These are phyloP conservation scores for Pholis gunnellus DNA, from an alignment of 2,113 vertebrate genomes.

Conservation along the genomic window DNA sequence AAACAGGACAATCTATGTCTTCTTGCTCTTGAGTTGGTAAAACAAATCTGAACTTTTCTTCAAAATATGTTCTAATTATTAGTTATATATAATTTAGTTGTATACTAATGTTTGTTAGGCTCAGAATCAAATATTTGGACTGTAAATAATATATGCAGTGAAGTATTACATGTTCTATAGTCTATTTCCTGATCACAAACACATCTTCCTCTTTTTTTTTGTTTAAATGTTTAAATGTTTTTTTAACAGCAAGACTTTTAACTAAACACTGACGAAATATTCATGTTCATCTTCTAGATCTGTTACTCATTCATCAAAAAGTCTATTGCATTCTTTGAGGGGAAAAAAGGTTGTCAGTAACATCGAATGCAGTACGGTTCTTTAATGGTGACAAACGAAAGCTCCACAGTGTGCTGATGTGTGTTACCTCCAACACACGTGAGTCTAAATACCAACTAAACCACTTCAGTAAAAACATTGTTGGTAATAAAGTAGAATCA, in stretches of 20 bases:
- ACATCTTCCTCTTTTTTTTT: background rate
- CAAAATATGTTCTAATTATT: too few species aligned
- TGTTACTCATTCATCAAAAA: background rate
- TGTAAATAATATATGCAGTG: background rate
- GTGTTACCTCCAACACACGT: background rate
- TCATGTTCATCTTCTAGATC: background rate
- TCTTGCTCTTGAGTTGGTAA: background rate
- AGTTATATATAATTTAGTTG: too few species aligned
- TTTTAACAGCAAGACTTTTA: background rate
- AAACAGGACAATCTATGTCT: too few species aligned
- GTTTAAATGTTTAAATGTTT: background rate
- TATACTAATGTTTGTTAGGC: background rate
- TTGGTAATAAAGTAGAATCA: constrained; percentile 53
- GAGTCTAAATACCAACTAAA: background rate
- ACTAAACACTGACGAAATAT: background rate
- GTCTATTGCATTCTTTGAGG: background rate
- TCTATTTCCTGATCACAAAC: background rate
- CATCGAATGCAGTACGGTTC: too few species aligned
- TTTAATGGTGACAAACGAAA: background rate
- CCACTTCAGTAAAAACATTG: background rate
- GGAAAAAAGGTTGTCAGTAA: background rate
- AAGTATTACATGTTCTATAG: background rate
- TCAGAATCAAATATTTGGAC: background rate
- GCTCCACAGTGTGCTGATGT: too few species aligned
- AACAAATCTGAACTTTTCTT: too few species aligned